Conservation (phyloP, 1,140 invertebrate genomes). For the Arctopsyche grandis region DNA sequence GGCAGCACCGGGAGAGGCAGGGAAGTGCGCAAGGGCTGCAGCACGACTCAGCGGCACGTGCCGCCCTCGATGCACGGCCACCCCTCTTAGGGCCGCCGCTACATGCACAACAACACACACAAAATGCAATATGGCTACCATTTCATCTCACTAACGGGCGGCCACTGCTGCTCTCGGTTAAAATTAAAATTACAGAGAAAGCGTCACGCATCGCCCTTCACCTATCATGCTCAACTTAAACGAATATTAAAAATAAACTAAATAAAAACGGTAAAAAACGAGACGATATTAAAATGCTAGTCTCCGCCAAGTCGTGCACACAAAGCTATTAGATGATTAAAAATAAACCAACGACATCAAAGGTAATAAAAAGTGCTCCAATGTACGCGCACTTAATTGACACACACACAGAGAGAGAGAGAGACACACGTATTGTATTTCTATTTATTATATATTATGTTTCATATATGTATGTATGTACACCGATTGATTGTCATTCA, state of each 20-base stretch:
- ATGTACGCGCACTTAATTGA: not conserved
- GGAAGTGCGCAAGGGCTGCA: slow-evolving; percentile 68
- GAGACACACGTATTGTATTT: slow-evolving; percentile 7
- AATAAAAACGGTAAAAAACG: slow-evolving; percentile 50
- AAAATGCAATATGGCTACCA: slow-evolving; percentile 56
- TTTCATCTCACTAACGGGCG: slow-evolving; percentile 43
- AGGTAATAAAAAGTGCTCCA: slow-evolving; percentile 46
- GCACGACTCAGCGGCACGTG: slow-evolving; percentile 65
- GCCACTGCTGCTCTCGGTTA: slow-evolving; percentile 43
- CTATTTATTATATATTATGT: not conserved
- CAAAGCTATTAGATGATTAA: slow-evolving; percentile 56
- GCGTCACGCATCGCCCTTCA: slow-evolving; percentile 54
- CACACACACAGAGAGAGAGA: too few relatives aligned
- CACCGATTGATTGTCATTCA: not conserved
- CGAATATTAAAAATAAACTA: slow-evolving; percentile 39
- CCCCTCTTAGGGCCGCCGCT: slow-evolving; percentile 76
- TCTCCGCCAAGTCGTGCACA: slow-evolving; percentile 55
- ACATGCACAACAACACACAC: slow-evolving; percentile 62
- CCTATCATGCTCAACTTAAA: slow-evolving; percentile 51
- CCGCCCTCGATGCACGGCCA: slow-evolving; percentile 74
- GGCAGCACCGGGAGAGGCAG: slow-evolving; percentile 65
- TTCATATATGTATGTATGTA: not conserved
- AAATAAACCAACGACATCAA: slow-evolving; percentile 54
- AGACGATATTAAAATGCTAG: slow-evolving; percentile 53
- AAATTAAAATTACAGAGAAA: slow-evolving; percentile 48